Percentiles rank a stretch among this genome's conserved stretches.
Evolutionary conservation across 2,113 vertebrate species (phyloP).

Genomic region (Pelobates fuscus): DNA sequence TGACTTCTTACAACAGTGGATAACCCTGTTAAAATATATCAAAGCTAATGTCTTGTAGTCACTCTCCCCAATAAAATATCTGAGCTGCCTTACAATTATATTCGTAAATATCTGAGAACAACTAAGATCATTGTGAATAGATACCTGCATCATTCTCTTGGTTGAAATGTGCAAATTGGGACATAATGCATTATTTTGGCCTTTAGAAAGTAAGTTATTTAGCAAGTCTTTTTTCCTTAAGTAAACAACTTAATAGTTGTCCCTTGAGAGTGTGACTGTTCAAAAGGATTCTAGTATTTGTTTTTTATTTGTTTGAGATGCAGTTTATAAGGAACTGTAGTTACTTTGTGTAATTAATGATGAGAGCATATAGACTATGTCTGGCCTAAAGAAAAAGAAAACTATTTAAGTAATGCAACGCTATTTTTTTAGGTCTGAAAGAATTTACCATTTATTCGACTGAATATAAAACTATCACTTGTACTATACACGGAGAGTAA

Average conservation of each 20-base stretch:
- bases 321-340: not conserved
- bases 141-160: no score
- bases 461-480: no score
- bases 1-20: no score
- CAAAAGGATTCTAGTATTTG: not conserved
- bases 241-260: not conserved
- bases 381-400: not conserved
- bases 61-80: no score
- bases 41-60: no score
- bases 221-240: not conserved
- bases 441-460: no score
- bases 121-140: no score
- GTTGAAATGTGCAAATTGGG: not conserved
- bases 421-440: no score
- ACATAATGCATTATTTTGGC: not conserved
- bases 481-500: no score
- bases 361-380: not conserved
- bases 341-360: constrained; percentile 8
- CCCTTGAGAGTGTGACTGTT: not conserved
- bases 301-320: not conserved
- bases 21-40: no score
- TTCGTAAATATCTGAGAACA: no score
- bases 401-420: not conserved
- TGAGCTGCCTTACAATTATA: no score
- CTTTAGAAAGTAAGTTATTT: not conserved